These are phyloP conservation scores for Scaptomyza tumidula DNA, from an alignment of 2,888 invertebrate species.

Conservation along the genomic window DNA sequence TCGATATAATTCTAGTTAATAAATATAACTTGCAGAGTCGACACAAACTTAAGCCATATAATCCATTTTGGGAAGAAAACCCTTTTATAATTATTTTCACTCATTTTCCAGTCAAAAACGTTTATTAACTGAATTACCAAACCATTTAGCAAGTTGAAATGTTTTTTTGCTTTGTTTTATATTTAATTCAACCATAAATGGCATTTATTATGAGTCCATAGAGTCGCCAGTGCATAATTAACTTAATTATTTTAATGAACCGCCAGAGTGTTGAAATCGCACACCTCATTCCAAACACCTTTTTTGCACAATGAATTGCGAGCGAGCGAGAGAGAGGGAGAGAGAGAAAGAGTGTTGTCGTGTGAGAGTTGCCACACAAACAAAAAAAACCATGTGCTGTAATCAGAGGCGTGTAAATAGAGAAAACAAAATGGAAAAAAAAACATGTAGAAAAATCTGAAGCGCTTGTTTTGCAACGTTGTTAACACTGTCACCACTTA, in stretches of 20 bases:
- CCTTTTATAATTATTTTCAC: neutral
- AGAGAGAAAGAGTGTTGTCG: no score
- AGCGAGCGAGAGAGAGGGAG: neutral
- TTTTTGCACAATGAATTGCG: conserved; percentile 59
- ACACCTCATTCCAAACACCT: conserved; percentile 20
- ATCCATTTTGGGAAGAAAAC: neutral
- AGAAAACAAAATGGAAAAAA: neutral
- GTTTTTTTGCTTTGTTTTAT: conserved; percentile 3
- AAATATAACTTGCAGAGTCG: no score
- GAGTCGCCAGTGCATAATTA: conserved; percentile 65
- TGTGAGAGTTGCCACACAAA: conserved; percentile 9
- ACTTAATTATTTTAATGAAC: conserved; percentile 80
- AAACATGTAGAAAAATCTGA: conserved; percentile 38
- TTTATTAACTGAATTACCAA: conserved; percentile 12
- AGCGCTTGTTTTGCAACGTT: conserved; percentile 63
- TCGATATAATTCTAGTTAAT: no score
- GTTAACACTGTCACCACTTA: conserved; percentile 76
- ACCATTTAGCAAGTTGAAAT: conserved; percentile 16
- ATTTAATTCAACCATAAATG: conserved; percentile 50
- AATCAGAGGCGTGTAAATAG: neutral
- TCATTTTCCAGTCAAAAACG: conserved; percentile 7
- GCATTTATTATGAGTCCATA: conserved; percentile 59
- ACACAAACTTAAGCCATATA: neutral
- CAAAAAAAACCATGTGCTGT: conserved; percentile 46
- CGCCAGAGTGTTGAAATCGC: conserved; percentile 50